These are phyloP conservation scores for Brachypodius melanocephalos DNA, from an alignment of 2,113 vertebrate genomes.

Conservation along the genomic window DNA sequence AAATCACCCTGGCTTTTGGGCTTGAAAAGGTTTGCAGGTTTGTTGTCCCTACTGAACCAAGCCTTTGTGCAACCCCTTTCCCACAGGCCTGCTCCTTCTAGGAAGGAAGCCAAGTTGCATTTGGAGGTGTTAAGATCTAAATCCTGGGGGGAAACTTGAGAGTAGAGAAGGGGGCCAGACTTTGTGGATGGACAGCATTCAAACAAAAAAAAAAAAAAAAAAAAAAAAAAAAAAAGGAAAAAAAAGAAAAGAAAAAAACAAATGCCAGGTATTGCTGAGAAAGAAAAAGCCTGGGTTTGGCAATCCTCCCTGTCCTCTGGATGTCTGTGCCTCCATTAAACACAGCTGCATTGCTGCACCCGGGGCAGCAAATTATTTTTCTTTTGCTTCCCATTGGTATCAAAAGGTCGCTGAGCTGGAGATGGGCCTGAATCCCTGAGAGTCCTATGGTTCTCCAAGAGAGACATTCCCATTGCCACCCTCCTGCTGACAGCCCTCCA, in stretches of 20 bases:
- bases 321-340: background rate
- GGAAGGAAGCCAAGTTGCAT: constrained; percentile 27
- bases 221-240: background rate
- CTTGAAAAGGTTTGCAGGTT: background rate
- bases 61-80: background rate
- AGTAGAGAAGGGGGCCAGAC: background rate
- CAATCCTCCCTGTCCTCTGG: background rate
- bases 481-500: background rate
- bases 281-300: background rate
- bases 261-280: background rate
- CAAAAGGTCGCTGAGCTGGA: background rate
- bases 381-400: background rate
- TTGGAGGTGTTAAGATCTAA: constrained; percentile 26
- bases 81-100: background rate
- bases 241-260: background rate
- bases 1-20: background rate
- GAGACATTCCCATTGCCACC: background rate
- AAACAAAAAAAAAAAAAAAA: background rate
- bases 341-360: background rate
- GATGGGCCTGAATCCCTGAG: background rate
- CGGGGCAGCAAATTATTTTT: background rate
- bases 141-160: constrained; percentile 25
- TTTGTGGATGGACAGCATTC: background rate
- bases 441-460: background rate
- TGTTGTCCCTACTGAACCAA: background rate